These are phyloP conservation scores for Anastrepha obliqua DNA, from an alignment of 1,140 invertebrate genomes.

Conservation along the genomic window DNA sequence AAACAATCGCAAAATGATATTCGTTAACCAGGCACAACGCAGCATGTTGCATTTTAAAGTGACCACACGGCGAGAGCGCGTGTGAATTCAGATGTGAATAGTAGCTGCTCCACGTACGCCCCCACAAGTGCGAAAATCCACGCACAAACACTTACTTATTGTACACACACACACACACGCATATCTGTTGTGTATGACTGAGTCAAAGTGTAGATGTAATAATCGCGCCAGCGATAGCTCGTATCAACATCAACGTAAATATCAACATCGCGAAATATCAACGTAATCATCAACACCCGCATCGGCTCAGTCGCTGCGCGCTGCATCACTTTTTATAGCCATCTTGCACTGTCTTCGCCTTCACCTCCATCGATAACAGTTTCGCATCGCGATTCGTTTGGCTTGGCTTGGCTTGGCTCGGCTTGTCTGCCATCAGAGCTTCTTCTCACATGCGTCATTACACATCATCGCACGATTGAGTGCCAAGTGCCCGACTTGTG, in stretches of 20 bases:
- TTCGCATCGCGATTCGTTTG: not conserved
- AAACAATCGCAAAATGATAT: not conserved
- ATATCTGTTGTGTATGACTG: not conserved
- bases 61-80: not conserved
- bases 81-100: not conserved
- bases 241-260: not conserved
- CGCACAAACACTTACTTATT: not conserved
- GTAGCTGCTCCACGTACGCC: not conserved
- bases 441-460: conserved; percentile 29
- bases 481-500: conserved; percentile 1
- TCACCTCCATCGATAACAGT: conserved; percentile 30
- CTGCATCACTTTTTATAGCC: conserved; percentile 32
- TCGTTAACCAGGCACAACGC: not conserved
- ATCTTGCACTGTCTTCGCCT: conserved; percentile 35
- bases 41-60: not conserved
- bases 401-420: not conserved
- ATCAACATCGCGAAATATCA: not conserved
- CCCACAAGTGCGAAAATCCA: not conserved
- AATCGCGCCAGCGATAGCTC: conserved; percentile 8
- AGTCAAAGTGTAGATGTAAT: not conserved
- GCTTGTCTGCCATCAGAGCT: not conserved
- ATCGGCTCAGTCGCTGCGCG: not conserved
- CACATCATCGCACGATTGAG: not conserved
- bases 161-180: not conserved
- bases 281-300: not conserved